Evolutionary conservation across 2,797 vertebrate species (phyloP).

Genomic region (Anisognathus igniventris): DNA sequence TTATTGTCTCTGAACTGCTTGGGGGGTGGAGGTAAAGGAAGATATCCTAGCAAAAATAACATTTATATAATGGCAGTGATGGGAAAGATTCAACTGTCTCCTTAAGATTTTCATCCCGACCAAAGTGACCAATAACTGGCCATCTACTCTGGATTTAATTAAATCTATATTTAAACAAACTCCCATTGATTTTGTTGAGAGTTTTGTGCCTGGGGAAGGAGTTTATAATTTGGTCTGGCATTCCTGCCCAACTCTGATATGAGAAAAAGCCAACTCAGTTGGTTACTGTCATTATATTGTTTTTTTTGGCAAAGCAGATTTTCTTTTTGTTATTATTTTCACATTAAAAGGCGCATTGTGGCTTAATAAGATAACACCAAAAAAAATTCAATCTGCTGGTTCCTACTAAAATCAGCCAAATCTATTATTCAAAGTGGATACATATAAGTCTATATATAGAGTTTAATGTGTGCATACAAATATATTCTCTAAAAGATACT

Average conservation of each 20-base stretch:
- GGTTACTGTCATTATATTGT: not conserved
- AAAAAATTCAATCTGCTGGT: not conserved
- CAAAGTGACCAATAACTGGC: not conserved
- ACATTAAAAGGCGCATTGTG: not conserved
- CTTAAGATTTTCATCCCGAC: not conserved
- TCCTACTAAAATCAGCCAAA: not conserved
- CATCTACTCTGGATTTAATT: constrained; percentile 32
- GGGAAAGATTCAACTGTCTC: not conserved
- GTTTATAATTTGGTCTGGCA: not conserved
- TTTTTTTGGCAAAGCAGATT: constrained; percentile 33
- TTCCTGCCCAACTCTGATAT: not conserved
- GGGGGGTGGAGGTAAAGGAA: constrained; percentile 64
- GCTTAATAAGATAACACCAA: not conserved
- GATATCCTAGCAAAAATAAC: constrained; percentile 66
- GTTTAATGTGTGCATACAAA: not conserved
- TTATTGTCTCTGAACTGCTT: constrained; percentile 80
- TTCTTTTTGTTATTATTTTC: constrained; percentile 30
- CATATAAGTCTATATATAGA: not conserved
- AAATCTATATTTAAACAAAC: constrained; percentile 47
- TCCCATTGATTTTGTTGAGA: constrained; percentile 13
- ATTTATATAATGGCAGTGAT: constrained; percentile 66
- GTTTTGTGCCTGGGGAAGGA: constrained; percentile 13
- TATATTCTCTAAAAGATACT: not conserved
- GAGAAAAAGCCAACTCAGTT: constrained; percentile 20
- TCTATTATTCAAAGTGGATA: not conserved